Evolutionary conservation across 1,140 invertebrate genomes (phyloP).

Genomic region (Listronotus oregonensis): DNA sequence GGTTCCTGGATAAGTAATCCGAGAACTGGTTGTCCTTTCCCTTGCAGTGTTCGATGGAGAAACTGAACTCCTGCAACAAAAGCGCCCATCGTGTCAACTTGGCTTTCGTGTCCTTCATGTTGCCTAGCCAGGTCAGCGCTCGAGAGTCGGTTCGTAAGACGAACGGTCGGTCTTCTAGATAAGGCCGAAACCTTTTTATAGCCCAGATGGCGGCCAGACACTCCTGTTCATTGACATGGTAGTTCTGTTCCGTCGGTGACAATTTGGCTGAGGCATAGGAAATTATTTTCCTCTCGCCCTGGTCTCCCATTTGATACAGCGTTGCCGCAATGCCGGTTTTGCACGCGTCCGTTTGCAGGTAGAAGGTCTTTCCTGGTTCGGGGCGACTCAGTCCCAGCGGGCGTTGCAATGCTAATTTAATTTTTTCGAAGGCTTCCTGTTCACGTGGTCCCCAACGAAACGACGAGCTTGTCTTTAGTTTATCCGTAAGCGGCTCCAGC

Average conservation of each 20-base stretch:
- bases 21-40: constrained; percentile 44
- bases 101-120: constrained; percentile 34
- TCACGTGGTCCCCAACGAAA: constrained; percentile 9
- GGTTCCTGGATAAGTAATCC: neutral
- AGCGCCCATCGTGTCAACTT: constrained; percentile 50
- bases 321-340: too few relatives aligned
- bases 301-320: too few relatives aligned
- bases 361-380: constrained; percentile 43
- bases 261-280: constrained; percentile 32
- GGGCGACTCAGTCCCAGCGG: constrained; percentile 38
- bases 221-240: constrained; percentile 26
- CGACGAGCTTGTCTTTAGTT: constrained; percentile 18
- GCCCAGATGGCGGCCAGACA: constrained; percentile 51
- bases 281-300: too few relatives aligned
- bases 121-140: constrained; percentile 42
- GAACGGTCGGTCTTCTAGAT: constrained; percentile 43
- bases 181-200: constrained; percentile 49
- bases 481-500: constrained; percentile 30
- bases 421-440: constrained; percentile 35
- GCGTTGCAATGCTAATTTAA: constrained; percentile 44
- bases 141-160: constrained; percentile 24
- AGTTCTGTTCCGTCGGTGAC: constrained; percentile 8
- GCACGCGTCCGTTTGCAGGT: constrained; percentile 48
- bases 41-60: constrained; percentile 36
- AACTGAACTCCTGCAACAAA: constrained; percentile 41